These are phyloP conservation scores for Dysidea cf. avara DNA, from an alignment of 37 sponge, comb jelly and placozoan genomes.

Conservation along the genomic window DNA sequence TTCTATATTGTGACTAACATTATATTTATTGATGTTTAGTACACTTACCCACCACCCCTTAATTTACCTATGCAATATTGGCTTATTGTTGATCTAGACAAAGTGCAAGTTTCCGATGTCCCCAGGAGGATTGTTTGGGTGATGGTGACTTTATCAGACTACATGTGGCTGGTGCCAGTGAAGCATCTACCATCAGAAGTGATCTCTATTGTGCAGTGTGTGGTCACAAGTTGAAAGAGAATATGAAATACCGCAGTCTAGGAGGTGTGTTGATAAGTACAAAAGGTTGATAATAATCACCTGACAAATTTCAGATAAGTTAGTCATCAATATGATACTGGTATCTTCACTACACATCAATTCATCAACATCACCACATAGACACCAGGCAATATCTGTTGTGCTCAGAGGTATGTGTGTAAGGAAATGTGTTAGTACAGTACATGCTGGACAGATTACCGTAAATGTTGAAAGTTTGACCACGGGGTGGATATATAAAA, in stretches of 20 bases:
- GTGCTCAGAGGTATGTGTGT: slow-evolving; percentile 49
- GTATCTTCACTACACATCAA: slow-evolving; percentile 4
- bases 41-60: background rate
- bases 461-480: no score
- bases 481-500: no score
- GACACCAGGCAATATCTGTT: slow-evolving; percentile 33
- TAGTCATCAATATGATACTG: slow-evolving; percentile 17
- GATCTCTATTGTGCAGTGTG: background rate
- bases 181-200: slow-evolving; percentile 21
- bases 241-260: no score
- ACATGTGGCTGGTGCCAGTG: slow-evolving; percentile 56
- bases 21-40: background rate
- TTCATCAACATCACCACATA: background rate
- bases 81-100: no score
- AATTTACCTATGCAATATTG: background rate
- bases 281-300: background rate
- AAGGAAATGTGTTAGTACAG: no score
- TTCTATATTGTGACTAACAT: no score
- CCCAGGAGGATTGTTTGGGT: slow-evolving; percentile 11
- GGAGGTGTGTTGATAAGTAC: background rate
- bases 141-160: slow-evolving; percentile 28
- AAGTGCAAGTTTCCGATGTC: slow-evolving; percentile 47
- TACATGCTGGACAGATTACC: no score
- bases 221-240: no score
- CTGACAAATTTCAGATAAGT: slow-evolving; percentile 41